These are phyloP conservation scores for Nyleta sp. DNA, from an alignment of 2,888 invertebrate genomes.

Conservation along the genomic window DNA sequence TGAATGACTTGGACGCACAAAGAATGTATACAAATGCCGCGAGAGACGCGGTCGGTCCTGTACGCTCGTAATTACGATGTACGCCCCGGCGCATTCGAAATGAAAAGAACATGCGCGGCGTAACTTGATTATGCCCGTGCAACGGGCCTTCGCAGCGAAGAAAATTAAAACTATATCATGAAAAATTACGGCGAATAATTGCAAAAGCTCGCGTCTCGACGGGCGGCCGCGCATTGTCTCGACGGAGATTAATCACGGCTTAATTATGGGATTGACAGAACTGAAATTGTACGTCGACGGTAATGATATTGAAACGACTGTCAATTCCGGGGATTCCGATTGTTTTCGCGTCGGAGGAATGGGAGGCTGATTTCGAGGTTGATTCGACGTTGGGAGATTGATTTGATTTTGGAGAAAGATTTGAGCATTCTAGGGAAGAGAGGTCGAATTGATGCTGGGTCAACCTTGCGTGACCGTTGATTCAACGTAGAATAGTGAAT, in stretches of 20 bases:
- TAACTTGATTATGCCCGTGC: conserved; percentile 49
- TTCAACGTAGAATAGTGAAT: too few species aligned
- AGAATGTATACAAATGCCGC: conserved; percentile 48
- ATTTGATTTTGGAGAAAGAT: too few species aligned
- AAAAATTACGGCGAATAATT: conserved; percentile 47
- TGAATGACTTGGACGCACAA: conserved; percentile 42
- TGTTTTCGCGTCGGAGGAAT: not conserved
- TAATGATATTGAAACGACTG: conserved; percentile 11
- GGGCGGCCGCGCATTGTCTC: conserved; percentile 9
- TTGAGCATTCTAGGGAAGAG: too few species aligned
- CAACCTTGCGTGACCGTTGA: too few species aligned
- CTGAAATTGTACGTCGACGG: conserved; percentile 3
- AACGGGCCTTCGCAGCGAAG: conserved; percentile 27
- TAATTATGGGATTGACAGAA: conserved; percentile 26
- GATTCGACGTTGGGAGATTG: too few species aligned
- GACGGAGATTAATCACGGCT: conserved; percentile 23
- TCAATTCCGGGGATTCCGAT: not conserved
- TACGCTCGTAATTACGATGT: conserved; percentile 52
- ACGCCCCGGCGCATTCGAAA: conserved; percentile 41
- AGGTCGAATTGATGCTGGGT: too few species aligned
- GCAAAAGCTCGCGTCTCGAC: conserved; percentile 12
- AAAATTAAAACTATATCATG: conserved; percentile 41
- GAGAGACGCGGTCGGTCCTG: conserved; percentile 40
- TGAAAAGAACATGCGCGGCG: conserved; percentile 57
- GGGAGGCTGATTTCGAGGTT: too few species aligned